Evolutionary conservation across 2,888 invertebrate species (phyloP).

Genomic region (Scotopteryx bipunctaria): DNA sequence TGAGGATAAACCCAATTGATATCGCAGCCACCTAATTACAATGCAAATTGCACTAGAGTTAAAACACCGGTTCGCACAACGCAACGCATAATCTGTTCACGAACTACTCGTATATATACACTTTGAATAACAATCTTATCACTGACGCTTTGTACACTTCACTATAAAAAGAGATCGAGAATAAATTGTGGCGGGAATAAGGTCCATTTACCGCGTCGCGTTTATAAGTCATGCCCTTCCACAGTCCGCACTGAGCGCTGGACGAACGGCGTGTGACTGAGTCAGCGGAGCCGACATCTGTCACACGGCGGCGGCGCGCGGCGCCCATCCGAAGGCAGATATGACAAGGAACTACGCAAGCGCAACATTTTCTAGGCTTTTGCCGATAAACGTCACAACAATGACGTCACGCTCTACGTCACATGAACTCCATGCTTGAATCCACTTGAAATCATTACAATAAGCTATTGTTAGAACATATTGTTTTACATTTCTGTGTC

Average conservation of each 20-base stretch:
- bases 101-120: constrained; percentile 17
- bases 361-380: constrained; percentile 68
- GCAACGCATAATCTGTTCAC: constrained; percentile 25
- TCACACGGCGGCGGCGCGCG: too few species aligned
- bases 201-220: constrained; percentile 19
- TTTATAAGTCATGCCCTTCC: constrained; percentile 56
- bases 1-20: constrained; percentile 50
- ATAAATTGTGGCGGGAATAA: constrained; percentile 28
- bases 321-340: constrained; percentile 45
- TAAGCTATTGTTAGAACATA: constrained; percentile 5
- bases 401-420: constrained; percentile 53
- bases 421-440: constrained; percentile 26
- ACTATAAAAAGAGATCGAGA: constrained; percentile 6
- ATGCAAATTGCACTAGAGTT: constrained; percentile 55
- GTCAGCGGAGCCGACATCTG: constrained; percentile 41
- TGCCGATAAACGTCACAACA: constrained; percentile 51
- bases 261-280: constrained; percentile 65
- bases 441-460: constrained; percentile 21
- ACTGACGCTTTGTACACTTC: constrained; percentile 5
- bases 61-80: constrained; percentile 44
- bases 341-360: constrained; percentile 73
- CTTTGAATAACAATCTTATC: constrained; percentile 6
- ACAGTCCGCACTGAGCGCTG: constrained; percentile 63
- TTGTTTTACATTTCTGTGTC: too few species aligned
- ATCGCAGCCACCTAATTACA: constrained; percentile 54